Conservation (phyloP, 1,140 invertebrate genomes). For the Formica selysi region DNA sequence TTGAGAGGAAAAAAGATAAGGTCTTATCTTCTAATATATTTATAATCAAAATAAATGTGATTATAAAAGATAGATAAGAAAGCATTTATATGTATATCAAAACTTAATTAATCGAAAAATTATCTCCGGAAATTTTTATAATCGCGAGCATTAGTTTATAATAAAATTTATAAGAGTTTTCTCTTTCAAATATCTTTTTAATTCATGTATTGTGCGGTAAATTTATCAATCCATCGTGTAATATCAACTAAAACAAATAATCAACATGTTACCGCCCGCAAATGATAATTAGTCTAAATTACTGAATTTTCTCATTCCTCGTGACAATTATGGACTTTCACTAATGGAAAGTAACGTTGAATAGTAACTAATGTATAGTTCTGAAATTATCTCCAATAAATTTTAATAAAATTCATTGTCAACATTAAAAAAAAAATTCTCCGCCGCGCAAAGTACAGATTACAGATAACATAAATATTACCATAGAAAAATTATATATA, state of each 20-base stretch:
- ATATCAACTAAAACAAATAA: conserved; percentile 30
- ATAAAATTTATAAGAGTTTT: not conserved
- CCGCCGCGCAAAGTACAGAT: not conserved
- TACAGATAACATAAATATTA: not conserved
- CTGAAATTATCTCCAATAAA: conserved; percentile 26
- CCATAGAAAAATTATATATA: not conserved
- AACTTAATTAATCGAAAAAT: not conserved
- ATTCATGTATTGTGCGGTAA: not conserved
- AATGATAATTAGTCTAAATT: conserved; percentile 45
- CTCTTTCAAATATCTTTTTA: not conserved
- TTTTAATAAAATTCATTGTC: not conserved
- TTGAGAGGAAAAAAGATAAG: not conserved
- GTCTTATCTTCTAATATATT: not conserved
- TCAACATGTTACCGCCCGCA: not conserved
- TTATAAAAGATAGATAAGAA: not conserved
- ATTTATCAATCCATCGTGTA: not conserved
- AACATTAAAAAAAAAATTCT: not conserved
- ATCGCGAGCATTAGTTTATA: not conserved
- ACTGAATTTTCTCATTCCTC: not conserved
- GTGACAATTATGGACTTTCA: conserved; percentile 2
- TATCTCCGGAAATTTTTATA: not conserved
- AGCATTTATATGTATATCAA: not conserved
- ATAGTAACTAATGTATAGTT: not conserved
- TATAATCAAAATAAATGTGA: conserved; percentile 7
- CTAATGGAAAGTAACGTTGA: not conserved